Conservation (phyloP, 2,113 vertebrate species). For the Cinclus cinclus region DNA sequence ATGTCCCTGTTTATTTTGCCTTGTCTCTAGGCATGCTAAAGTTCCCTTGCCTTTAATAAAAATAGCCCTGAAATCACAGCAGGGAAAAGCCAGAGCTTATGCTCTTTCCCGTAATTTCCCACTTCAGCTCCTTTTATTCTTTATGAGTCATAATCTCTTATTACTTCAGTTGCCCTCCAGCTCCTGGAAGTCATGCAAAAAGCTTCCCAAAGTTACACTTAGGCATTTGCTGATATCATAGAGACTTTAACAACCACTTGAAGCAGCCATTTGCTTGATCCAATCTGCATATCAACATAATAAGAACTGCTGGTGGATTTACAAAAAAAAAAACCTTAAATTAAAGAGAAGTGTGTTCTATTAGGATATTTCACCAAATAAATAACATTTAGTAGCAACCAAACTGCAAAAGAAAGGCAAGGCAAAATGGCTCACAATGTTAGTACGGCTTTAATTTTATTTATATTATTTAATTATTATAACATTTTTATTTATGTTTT, state of each 20-base stretch:
- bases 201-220: constrained; percentile 33
- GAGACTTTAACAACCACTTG: background rate
- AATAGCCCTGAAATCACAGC: constrained; percentile 25
- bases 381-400: background rate
- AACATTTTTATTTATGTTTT: too few relatives aligned
- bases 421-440: background rate
- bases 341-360: background rate
- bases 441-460: background rate
- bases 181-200: constrained; percentile 35
- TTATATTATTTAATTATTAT: too few relatives aligned
- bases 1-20: background rate
- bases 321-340: background rate
- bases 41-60: background rate
- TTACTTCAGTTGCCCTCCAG: background rate
- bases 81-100: constrained; percentile 8
- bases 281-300: background rate
- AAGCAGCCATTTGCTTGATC: background rate
- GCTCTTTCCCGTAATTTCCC: constrained; percentile 33
- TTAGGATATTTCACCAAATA: background rate
- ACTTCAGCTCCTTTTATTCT: constrained; percentile 6
- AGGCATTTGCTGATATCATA: constrained; percentile 6
- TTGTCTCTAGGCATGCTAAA: background rate
- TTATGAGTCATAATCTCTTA: constrained; percentile 22
- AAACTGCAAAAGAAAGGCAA: background rate
- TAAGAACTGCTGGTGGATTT: background rate